A percentile compares a stretch with the other conserved stretches of the same genome.
Evolutionary conservation across 2,888 invertebrate genomes (phyloP).

Genomic region (Creontiades dilutus): DNA sequence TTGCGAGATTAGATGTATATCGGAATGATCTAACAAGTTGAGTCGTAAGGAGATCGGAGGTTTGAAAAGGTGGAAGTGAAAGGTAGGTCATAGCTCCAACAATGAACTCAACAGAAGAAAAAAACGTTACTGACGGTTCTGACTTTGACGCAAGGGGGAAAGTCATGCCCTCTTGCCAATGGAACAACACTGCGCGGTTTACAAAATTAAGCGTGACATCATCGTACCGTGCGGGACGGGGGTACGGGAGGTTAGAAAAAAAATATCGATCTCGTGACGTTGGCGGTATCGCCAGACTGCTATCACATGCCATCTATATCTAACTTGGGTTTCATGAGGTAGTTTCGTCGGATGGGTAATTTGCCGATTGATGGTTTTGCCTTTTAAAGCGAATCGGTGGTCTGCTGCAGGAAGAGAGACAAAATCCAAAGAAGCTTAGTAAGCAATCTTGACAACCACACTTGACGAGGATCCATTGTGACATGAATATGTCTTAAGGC

Average conservation of each 20-base stretch:
- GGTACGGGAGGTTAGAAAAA: background rate
- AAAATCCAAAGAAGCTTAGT: too few species aligned
- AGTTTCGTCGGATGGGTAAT: too few species aligned
- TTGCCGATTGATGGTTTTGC: too few species aligned
- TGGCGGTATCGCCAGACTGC: background rate
- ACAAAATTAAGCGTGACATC: constrained; percentile 51
- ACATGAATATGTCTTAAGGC: too few species aligned
- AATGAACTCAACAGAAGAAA: constrained; percentile 27
- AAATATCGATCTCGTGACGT: constrained; percentile 38
- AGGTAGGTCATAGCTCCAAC: constrained; percentile 46
- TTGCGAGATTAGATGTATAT: background rate
- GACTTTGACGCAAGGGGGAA: constrained; percentile 31
- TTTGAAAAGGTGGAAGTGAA: constrained; percentile 24
- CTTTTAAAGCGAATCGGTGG: too few species aligned
- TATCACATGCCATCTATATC: background rate
- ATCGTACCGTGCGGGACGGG: background rate
- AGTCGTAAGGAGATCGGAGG: background rate
- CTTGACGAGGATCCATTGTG: too few species aligned
- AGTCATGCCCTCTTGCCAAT: constrained; percentile 15
- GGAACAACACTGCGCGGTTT: constrained; percentile 33
- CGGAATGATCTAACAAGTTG: background rate
- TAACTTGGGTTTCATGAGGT: background rate
- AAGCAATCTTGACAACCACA: too few species aligned
- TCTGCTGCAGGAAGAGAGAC: too few species aligned
- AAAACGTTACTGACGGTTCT: constrained; percentile 3